Conservation (phyloP, 2,797 vertebrate species). For the Delichon dasypus region DNA sequence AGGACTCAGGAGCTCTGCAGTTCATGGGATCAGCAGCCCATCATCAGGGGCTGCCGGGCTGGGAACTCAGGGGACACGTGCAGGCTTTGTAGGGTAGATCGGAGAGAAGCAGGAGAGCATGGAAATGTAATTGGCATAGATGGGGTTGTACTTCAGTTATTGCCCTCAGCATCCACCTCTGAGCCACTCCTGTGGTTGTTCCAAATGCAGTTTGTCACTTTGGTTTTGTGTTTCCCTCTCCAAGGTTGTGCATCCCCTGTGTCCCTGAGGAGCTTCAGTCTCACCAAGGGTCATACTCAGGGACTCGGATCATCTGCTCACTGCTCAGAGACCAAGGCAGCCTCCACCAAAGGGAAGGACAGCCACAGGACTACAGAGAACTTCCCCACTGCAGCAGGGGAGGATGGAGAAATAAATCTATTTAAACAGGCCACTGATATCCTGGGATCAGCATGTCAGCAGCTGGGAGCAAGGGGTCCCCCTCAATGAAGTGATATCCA, state of each 20-base stretch:
- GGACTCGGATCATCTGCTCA: no score
- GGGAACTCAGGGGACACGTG: background rate
- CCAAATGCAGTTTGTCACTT: background rate
- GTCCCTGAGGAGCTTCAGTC: background rate
- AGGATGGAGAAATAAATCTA: background rate
- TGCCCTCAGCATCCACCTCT: background rate
- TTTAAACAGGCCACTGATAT: background rate
- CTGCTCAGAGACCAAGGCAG: background rate
- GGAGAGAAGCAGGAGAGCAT: background rate
- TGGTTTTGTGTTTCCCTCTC: background rate
- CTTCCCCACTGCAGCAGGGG: background rate
- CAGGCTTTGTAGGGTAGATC: background rate
- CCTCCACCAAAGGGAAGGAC: background rate
- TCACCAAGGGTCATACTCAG: background rate
- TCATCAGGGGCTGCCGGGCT: background rate
- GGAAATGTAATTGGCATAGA: background rate
- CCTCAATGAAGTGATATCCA: background rate
- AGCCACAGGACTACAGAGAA: background rate
- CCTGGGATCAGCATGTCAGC: background rate
- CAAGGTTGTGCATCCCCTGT: background rate
- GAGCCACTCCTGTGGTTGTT: background rate
- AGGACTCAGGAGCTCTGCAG: constrained; percentile 26
- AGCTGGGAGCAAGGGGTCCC: background rate
- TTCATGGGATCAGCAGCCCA: constrained; percentile 13
- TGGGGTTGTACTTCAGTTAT: background rate